phyloP scores from a whole-genome alignment of 2,888 invertebrate genomes.

The Drosophila prolongata region DNA sequence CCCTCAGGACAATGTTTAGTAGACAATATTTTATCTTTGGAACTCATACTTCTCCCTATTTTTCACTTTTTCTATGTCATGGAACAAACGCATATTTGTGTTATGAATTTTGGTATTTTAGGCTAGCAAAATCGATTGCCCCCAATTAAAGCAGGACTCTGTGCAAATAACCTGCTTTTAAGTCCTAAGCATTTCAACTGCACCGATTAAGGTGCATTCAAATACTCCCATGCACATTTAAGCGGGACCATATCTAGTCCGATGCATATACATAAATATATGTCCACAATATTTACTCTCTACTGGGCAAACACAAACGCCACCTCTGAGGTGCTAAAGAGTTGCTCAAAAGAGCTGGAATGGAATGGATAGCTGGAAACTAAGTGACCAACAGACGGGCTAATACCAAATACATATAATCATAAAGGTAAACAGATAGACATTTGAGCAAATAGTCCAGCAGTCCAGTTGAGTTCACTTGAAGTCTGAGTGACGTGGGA shows the following conservation, averaged over 20 bases:
- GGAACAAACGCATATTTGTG: neutral
- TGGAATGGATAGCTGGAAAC: slow-evolving; percentile 17
- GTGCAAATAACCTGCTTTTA: neutral
- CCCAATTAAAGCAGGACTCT: slow-evolving; percentile 1
- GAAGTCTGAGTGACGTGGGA: slow-evolving; percentile 15
- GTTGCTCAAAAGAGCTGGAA: slow-evolving; percentile 15
- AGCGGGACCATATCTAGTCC: slow-evolving; percentile 2
- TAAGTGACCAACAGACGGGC: slow-evolving; percentile 37
- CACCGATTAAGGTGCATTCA: neutral
- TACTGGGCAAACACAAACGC: slow-evolving; percentile 30
- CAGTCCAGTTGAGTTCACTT: slow-evolving; percentile 1
- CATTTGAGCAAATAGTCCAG: slow-evolving; percentile 16
- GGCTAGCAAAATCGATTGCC: neutral
- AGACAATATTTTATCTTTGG: too few relatives aligned
- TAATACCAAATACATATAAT: slow-evolving; percentile 37
- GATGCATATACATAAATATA: slow-evolving; percentile 4
- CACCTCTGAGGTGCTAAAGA: slow-evolving; percentile 40
- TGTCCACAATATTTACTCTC: slow-evolving; percentile 36
- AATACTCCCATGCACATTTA: slow-evolving; percentile 12
- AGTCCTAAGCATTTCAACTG: neutral
- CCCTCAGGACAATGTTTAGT: too few relatives aligned
- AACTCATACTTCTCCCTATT: neutral
- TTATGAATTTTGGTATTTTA: neutral
- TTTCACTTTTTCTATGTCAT: neutral
- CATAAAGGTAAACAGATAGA: slow-evolving; percentile 41